phyloP scores from a whole-genome alignment of 2,888 invertebrate species.

The Laspeyria flexula region DNA sequence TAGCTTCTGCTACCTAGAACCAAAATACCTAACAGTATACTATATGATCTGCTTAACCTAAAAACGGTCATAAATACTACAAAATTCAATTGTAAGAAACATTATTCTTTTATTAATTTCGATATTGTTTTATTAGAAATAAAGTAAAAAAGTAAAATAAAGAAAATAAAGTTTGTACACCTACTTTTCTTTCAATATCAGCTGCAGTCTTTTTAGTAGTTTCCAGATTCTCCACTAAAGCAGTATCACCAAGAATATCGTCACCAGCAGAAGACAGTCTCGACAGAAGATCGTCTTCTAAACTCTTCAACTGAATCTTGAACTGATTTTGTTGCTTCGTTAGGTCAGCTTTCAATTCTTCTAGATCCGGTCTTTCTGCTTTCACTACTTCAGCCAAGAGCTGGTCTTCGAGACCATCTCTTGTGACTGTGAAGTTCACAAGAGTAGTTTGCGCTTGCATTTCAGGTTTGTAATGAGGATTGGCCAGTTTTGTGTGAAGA shows the following conservation, averaged over 20 bases:
- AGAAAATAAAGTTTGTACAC: too few species aligned
- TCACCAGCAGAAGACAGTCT: conserved; percentile 96
- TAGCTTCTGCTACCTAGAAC: conserved; percentile 92
- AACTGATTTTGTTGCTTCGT: conserved; percentile 99
- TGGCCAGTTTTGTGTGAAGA: conserved; percentile 97
- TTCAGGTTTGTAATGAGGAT: conserved; percentile 99
- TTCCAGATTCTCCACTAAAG: conserved; percentile 97
- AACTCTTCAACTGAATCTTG: conserved; percentile 96
- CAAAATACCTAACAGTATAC: not conserved
- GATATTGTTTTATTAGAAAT: too few species aligned
- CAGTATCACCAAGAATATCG: conserved; percentile 97
- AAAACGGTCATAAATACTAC: too few species aligned
- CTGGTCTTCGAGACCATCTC: conserved; percentile 98
- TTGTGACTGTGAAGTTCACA: conserved; percentile 98
- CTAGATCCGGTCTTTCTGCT: conserved; percentile 97
- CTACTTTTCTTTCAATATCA: conserved; percentile 95
- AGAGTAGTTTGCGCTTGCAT: conserved; percentile 99
- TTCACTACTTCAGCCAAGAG: conserved; percentile 98
- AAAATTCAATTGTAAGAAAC: too few species aligned
- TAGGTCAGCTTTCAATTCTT: conserved; percentile 96
- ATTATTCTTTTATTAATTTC: too few species aligned
- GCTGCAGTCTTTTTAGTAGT: conserved; percentile 98
- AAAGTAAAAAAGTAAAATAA: too few species aligned
- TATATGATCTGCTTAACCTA: too few species aligned
- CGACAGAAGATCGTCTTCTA: conserved; percentile 97